Evolutionary conservation across 1,140 invertebrate species (phyloP).

Genomic region (Neodiprion fabricii): DNA sequence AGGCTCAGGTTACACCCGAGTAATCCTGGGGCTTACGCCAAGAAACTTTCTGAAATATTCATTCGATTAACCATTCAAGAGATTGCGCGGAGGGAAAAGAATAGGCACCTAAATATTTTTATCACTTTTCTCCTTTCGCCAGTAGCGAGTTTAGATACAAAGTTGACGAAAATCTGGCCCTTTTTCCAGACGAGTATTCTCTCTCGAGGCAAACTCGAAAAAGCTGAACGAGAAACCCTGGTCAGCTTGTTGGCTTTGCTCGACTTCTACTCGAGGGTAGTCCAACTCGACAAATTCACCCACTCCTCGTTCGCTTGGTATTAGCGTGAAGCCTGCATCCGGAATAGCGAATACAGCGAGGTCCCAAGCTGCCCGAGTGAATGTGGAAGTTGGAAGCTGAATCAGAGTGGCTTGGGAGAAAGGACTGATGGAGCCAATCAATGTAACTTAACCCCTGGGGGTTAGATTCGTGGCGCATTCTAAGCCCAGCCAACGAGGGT

Average conservation of each 20-base stretch:
- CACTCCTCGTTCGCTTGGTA: background rate
- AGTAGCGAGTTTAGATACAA: no score
- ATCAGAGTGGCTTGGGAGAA: background rate
- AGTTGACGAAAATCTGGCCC: no score
- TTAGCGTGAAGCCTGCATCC: no score
- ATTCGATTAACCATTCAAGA: background rate
- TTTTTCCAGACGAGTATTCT: no score
- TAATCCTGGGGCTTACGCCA: background rate
- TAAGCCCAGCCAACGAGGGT: background rate
- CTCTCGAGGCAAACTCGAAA: no score
- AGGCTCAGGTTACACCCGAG: constrained; percentile 1
- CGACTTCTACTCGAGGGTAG: background rate
- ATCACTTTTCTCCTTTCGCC: no score
- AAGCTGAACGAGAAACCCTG: no score
- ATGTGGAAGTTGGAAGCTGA: background rate
- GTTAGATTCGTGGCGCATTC: background rate
- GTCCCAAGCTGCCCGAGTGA: background rate
- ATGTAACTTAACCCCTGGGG: background rate
- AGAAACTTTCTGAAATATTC: background rate
- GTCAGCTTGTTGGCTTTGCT: background rate
- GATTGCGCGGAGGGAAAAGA: no score
- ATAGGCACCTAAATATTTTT: no score
- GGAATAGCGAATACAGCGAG: background rate
- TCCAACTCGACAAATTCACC: background rate
- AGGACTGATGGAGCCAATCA: constrained; percentile 4